Percentiles rank a stretch among this genome's conserved stretches.
phyloP scores from a whole-genome alignment of 2,888 invertebrate genomes.

The Pilophorus perplexus region DNA sequence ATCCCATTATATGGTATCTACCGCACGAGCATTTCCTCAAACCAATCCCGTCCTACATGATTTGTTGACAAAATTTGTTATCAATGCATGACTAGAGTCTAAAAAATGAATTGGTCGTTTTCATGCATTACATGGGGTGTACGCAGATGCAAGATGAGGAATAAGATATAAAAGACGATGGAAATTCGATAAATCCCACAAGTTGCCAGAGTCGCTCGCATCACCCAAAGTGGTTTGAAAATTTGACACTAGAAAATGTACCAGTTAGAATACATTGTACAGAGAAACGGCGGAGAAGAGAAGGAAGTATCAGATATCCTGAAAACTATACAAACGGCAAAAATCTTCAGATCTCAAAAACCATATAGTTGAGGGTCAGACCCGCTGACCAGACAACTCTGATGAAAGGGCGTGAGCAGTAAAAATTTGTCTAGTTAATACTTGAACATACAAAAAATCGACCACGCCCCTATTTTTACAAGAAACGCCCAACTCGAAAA shows the following conservation, averaged over 20 bases:
- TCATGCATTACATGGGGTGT: constrained; percentile 22
- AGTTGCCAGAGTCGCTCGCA: too few species aligned
- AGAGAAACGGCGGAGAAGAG: constrained; percentile 2
- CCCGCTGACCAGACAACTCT: constrained; percentile 27
- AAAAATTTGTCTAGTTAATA: not conserved
- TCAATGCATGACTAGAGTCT: constrained; percentile 34
- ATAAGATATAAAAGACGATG: too few species aligned
- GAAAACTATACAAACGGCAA: too few species aligned
- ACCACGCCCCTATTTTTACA: not conserved
- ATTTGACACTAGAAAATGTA: not conserved
- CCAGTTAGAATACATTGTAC: not conserved
- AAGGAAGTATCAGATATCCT: too few species aligned
- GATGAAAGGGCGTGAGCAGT: too few species aligned
- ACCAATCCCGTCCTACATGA: constrained; percentile 9
- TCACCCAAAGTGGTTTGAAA: too few species aligned
- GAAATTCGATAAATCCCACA: too few species aligned
- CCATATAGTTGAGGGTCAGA: not conserved
- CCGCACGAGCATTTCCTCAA: constrained; percentile 28
- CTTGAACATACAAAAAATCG: constrained; percentile 12
- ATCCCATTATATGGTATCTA: constrained; percentile 29
- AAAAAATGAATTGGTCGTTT: constrained; percentile 31
- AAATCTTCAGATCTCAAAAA: not conserved
- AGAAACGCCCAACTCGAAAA: constrained; percentile 10
- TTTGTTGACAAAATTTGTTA: not conserved
- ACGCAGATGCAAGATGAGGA: too few species aligned